Evolutionary conservation across 2,797 vertebrate species (phyloP), one percentile per base, ranked within the genome.

Genomic region (Pseudomugil tenellus): DNA sequence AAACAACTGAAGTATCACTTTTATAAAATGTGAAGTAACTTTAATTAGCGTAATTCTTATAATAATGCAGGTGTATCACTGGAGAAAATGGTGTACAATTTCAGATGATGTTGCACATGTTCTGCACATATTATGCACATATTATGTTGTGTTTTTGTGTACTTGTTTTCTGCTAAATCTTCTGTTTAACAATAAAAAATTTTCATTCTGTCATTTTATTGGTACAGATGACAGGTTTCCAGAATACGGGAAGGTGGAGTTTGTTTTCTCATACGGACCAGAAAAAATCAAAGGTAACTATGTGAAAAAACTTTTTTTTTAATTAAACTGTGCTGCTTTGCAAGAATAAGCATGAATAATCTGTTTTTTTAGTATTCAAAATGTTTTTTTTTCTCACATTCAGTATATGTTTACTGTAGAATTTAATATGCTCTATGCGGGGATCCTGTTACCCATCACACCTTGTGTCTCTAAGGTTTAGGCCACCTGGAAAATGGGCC

Each of bases 181-280:
- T 2, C 17, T 43, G 17, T 43, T 43, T 43, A 19, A 43, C 17
- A 43, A 7, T 8, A 41, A 39, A 43, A n/a, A n/a, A 19, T 37
- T 14, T 12, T 37, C 16, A 3, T 37, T 37, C 5, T 13, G 35
- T 37, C 8, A 19, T n/a, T 19, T n/a, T 59, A 1, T 83, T 66
- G 61, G 9, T 43, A 14, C 89, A 99, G 97, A 99, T 90, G 96
- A 98, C 3, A 91, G 97, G 71, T 98, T 98, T 77, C 96, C 97
- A 0, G 97, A 98, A 77, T 96, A 98, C 0, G 97, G 97, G 14
- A 99, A 98, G 85, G 97, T 99, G 88, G 97, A 99, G 83, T 98
- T 99, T 17, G 95, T 98, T 54, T 98, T 99, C 89, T 98, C 97
- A 17, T 98, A 97, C 0, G 97, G 92, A n/a, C 96, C 97, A 0